Base-by-base conservation (phyloP, 1,140 invertebrate species). In the Caenorhabditis inopinata region DNA sequence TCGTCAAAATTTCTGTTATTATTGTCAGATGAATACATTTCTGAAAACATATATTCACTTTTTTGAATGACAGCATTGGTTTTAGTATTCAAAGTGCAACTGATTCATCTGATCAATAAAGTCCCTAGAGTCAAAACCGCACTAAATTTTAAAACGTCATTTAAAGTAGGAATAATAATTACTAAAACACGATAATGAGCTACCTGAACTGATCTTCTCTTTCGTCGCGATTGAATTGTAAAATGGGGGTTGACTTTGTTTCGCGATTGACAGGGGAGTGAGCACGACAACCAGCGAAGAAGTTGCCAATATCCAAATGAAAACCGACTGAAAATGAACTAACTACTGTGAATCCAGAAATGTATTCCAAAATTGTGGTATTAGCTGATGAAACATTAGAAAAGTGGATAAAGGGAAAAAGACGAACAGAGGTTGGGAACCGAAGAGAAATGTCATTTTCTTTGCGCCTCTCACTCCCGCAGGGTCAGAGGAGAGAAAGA, bases 241-340 rank as follows among this genome's bases (percentile, higher is more conserved):
- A 38, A 32, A 68, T 32, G 58, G 21, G 18, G 32, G 32, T 58
- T 21, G 51, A 16, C 2, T 27, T 23, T 16, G 32, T 5, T 18
- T 38, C 29, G 29, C 9, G 32, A 32, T n/a, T 38, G 29, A 32
- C 38, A n/a, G 58, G 7, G 58, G 32, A 12, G 32, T 35, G 25
- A 42, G 18, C 58, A 68, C 58, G n/a, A 68, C 29, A 32, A 68
- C n/a, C n/a, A 68, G 58, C 23, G 58, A 68, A 21, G 58, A 68
- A n/a, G 58, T 68, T 2, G 58, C 58, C 35, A 68, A 32, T 16
- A 68, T 68, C 58, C 58, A 68, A 32, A 68, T 68, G 58, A 68
- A 27, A 38, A 68, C 21, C n/a, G 58, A 68, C 58, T 68, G 58
- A 68, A 68, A 68, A 68, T 6, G 1, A 6, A 18, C 18, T 4